Conservation (phyloP, 2,888 invertebrate genomes). For the Nemoura dubitans region DNA sequence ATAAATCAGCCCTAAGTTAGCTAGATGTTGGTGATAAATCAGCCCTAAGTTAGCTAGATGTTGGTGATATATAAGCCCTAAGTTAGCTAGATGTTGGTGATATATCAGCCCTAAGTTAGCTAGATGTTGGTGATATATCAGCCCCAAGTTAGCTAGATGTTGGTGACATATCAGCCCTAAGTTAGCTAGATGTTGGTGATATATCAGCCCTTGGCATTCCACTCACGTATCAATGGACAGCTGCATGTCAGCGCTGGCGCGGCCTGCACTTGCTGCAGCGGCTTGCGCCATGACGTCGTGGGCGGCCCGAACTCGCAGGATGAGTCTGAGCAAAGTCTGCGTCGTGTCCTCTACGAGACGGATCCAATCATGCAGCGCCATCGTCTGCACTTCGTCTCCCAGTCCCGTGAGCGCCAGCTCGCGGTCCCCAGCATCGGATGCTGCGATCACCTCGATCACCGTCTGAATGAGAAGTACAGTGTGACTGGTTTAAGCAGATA, state of each 20-base stretch:
- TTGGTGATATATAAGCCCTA: no score
- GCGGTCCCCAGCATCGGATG: constrained; percentile 61
- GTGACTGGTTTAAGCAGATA: not conserved
- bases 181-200: no score
- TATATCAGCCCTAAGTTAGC: no score
- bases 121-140: no score
- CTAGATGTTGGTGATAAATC: no score
- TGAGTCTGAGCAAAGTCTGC: constrained; percentile 71
- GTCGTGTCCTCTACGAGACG: constrained; percentile 73
- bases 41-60: no score
- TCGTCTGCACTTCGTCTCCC: constrained; percentile 69
- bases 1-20: no score
- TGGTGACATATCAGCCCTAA: no score
- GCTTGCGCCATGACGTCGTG: constrained; percentile 82
- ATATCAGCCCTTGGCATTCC: constrained; percentile 45
- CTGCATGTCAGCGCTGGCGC: constrained; percentile 52
- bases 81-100: no score
- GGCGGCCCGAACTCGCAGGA: constrained; percentile 77
- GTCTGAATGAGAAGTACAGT: constrained; percentile 55
- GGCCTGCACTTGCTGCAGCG: constrained; percentile 71
- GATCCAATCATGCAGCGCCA: constrained; percentile 76
- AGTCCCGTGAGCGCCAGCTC: constrained; percentile 58
- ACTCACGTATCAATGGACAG: not conserved
- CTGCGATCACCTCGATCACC: constrained; percentile 79
- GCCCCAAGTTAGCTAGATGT: no score